These are phyloP conservation scores for Dolichallabes microphthalmus DNA, from an alignment of 2,113 vertebrate species.

Conservation along the genomic window DNA sequence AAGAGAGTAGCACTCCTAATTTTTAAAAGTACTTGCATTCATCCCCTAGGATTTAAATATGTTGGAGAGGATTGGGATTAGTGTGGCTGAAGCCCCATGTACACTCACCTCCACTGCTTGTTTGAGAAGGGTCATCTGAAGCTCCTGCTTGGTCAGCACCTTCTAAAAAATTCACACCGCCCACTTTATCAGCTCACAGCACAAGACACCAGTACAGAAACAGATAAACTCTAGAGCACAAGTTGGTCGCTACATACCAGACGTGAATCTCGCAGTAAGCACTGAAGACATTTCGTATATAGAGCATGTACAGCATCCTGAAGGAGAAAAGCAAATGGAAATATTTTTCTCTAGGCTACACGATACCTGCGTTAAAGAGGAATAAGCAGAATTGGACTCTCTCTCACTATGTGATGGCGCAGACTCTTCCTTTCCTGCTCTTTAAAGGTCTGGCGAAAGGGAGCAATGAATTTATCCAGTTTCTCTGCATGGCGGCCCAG, in stretches of 20 bases:
- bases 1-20: background rate
- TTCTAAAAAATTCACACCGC: conserved; percentile 72
- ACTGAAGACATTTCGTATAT: conserved; percentile 95
- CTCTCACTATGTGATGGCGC: conserved; percentile 89
- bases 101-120: conserved; percentile 92
- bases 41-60: background rate
- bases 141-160: conserved; percentile 87
- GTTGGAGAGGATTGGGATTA: background rate
- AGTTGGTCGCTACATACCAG: conserved; percentile 76
- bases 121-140: conserved; percentile 92
- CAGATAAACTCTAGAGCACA: background rate
- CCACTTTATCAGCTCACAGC: background rate
- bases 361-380: background rate
- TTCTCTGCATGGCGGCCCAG: conserved; percentile 85
- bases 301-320: conserved; percentile 90
- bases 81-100: background rate
- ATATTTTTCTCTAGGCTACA: background rate
- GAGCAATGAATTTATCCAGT: conserved; percentile 82
- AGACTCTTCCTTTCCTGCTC: conserved; percentile 90
- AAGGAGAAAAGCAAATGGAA: background rate
- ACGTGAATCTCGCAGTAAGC: conserved; percentile 88
- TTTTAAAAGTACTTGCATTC: background rate
- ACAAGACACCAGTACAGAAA: background rate
- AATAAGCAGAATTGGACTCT: background rate
- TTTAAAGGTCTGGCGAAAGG: conserved; percentile 81